These are phyloP conservation scores for Tholera decimalis DNA, from an alignment of 2,888 invertebrate species.

Conservation along the genomic window DNA sequence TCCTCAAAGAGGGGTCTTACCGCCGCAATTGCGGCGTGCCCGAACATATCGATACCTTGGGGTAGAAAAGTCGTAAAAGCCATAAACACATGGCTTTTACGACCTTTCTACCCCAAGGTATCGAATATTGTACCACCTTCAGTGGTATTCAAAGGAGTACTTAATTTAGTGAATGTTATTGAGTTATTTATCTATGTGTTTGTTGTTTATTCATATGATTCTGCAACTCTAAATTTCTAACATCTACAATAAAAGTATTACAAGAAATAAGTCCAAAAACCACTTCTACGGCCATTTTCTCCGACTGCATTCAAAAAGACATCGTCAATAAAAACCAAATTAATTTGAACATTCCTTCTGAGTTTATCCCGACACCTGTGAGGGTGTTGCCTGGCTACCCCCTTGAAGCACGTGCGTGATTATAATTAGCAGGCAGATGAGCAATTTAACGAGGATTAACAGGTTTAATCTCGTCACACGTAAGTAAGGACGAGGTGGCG, in stretches of 20 bases:
- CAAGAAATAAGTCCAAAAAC: neutral
- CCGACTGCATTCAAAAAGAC: slow-evolving; percentile 3
- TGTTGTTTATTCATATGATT: neutral
- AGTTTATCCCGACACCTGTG: slow-evolving; percentile 61
- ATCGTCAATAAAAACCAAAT: slow-evolving; percentile 32
- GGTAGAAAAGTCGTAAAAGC: too few relatives aligned
- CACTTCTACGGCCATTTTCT: neutral
- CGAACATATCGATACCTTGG: too few relatives aligned
- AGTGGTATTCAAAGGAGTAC: neutral
- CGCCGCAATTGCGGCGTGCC: too few relatives aligned
- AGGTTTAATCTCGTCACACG: slow-evolving; percentile 80
- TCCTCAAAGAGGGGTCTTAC: too few relatives aligned
- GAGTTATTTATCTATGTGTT: neutral
- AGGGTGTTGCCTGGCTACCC: slow-evolving; percentile 82
- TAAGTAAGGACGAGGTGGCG: slow-evolving; percentile 59
- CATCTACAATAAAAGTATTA: neutral
- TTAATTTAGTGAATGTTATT: too few relatives aligned
- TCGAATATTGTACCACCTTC: neutral
- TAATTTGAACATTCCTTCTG: slow-evolving; percentile 39
- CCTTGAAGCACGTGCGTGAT: slow-evolving; percentile 77
- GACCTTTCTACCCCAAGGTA: too few relatives aligned
- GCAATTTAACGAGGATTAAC: slow-evolving; percentile 85
- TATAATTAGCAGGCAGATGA: slow-evolving; percentile 83
- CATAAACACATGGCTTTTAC: too few relatives aligned
- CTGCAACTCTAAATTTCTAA: neutral